A percentile compares a stretch with the other conserved stretches of the same genome.
Evolutionary conservation across 2,888 invertebrate species (phyloP).

Genomic region (Synanthedon myopaeformis): DNA sequence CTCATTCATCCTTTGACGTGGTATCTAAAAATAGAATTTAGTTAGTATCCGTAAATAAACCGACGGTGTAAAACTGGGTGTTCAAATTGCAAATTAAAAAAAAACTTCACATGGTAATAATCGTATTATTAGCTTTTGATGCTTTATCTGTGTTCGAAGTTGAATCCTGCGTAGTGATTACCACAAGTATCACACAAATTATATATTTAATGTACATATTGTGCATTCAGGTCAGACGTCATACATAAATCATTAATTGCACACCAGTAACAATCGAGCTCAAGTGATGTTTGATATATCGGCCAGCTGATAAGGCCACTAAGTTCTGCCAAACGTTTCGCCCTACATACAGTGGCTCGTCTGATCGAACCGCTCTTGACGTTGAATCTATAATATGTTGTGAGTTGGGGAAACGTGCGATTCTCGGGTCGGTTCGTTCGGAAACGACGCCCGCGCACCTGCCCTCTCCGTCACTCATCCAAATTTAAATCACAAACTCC

Average conservation of each 20-base stretch:
- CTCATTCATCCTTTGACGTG: conserved; percentile 4
- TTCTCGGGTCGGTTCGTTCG: conserved; percentile 40
- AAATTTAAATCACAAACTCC: conserved; percentile 69
- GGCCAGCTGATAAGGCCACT: conserved; percentile 40
- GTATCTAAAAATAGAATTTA: neutral
- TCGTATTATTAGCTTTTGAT: too few relatives aligned
- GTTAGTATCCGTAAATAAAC: conserved; percentile 5
- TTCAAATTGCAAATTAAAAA: too few relatives aligned
- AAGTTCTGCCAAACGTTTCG: conserved; percentile 7
- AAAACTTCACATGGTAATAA: too few relatives aligned
- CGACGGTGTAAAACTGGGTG: neutral
- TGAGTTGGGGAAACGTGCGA: conserved; percentile 28
- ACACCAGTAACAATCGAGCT: conserved; percentile 31
- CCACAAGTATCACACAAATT: neutral
- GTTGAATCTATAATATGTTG: neutral
- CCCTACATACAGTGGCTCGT: conserved; percentile 7
- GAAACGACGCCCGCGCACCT: conserved; percentile 68
- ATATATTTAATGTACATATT: conserved; percentile 8
- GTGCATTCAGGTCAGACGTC: conserved; percentile 27
- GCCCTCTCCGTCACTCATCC: conserved; percentile 70
- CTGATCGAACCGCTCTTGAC: neutral
- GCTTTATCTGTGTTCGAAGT: too few relatives aligned
- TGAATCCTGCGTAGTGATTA: too few relatives aligned
- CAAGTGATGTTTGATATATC: conserved; percentile 25
- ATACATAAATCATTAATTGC: conserved; percentile 34